Conservation (phyloP, 92 coral and sea anemone genomes). For the Actinostola sp. region DNA sequence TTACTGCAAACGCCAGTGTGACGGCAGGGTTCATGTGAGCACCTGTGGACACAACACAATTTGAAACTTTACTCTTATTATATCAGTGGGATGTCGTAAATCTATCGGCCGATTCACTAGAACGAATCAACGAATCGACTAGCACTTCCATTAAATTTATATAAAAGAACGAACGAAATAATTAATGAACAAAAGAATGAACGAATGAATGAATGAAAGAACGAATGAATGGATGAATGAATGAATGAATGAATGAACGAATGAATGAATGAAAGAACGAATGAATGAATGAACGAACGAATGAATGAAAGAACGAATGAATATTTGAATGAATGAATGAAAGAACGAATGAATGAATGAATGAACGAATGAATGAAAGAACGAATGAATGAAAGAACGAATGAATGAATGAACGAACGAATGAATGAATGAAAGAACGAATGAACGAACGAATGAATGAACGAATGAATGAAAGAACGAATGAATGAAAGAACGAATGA, state of each 20-base stretch:
- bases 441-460: neutral
- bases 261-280: neutral
- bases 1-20: constrained; percentile 82
- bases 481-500: neutral
- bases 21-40: constrained; percentile 97
- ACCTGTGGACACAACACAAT: constrained; percentile 40
- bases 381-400: neutral
- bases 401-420: neutral
- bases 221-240: neutral
- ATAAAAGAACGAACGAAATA: no score
- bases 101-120: neutral
- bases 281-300: neutral
- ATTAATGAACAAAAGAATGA: neutral
- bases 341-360: neutral
- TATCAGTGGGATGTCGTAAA: neutral
- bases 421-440: neutral
- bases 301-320: neutral
- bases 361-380: neutral
- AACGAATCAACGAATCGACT: neutral
- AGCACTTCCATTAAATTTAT: no score
- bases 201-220: neutral
- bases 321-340: neutral
- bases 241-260: neutral
- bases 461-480: neutral
- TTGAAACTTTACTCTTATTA: neutral